Evolutionary conservation across 2,113 vertebrate genomes (phyloP).

Genomic region (Elaphurus davidianus): DNA sequence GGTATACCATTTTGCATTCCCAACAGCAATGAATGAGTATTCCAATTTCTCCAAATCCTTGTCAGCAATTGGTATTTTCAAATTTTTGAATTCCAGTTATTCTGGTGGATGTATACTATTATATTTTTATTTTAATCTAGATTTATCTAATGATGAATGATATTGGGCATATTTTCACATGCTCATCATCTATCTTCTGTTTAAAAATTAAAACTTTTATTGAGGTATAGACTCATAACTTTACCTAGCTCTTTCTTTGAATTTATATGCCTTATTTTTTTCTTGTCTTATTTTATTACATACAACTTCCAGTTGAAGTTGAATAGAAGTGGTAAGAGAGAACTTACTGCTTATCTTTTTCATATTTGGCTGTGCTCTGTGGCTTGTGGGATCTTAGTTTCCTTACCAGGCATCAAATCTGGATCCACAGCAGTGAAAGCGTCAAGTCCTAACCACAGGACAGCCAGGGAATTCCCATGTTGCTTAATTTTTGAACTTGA

Average conservation of each 20-base stretch:
- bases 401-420: background rate
- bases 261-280: background rate
- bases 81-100: background rate
- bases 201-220: background rate
- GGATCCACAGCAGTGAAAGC: background rate
- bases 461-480: background rate
- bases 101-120: background rate
- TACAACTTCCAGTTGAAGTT: background rate
- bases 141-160: background rate
- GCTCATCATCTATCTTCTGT: background rate
- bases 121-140: background rate
- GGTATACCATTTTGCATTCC: background rate
- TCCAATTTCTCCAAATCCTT: background rate
- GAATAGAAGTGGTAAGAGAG: background rate
- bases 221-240: background rate
- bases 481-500: background rate
- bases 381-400: background rate
- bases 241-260: background rate
- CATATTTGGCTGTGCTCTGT: background rate
- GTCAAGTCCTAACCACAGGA: background rate
- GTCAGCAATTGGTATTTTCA: background rate
- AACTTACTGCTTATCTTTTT: background rate
- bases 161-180: background rate
- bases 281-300: background rate
- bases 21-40: background rate